Base-by-base conservation (phyloP, 2,797 vertebrate species). In the Serranus cabrilla region DNA sequence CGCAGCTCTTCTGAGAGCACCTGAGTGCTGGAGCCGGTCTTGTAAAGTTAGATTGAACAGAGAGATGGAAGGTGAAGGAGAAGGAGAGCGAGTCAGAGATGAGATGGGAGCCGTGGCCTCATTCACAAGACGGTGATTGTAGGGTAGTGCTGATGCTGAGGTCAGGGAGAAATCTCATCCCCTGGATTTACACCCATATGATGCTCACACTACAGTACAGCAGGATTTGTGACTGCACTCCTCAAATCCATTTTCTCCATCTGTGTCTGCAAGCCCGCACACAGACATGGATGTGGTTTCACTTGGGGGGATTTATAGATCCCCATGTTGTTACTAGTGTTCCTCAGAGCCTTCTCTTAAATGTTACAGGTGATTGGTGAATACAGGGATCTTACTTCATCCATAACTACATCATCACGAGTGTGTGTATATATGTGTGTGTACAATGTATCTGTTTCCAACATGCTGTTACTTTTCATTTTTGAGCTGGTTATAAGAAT, bases 101-200 rank as follows among this genome's bases (percentile, higher is more conserved):
- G 70, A 81, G 86, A 80, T 77, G 71, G 63, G 74, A 61, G 54
- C 10, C 1, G 51, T 2, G 25, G 74, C 64, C 73, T 74, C 63
- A 17, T 82, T 83, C 68, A 10, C 71, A 40, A 52, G 57, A 20
- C 64, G 71, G 56, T 69, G 79, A 84, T 86, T 81, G 78, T 49
- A 42, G 45, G 51, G 40, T 50, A n/a, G 58, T 5, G n/a, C 43
- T 64, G 72, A 47, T 85, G 87, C 86, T 84, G 81, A 87, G 87
- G 85, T 84, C 78, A 88, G 82, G 79, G 16, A 59, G 78, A 79
- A 66, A 23, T 16, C 67, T 80, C 69, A 75, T 85, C 77, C 42
- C n/a, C 60, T 74, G 81, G 84, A 87, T 88, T 86, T 87, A 81
- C 57, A 60, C 70, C 49, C 55, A 31, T 8, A 54, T 34, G 51